Conservation (phyloP, 2,888 invertebrate genomes). For the Itoplectis maculator region DNA sequence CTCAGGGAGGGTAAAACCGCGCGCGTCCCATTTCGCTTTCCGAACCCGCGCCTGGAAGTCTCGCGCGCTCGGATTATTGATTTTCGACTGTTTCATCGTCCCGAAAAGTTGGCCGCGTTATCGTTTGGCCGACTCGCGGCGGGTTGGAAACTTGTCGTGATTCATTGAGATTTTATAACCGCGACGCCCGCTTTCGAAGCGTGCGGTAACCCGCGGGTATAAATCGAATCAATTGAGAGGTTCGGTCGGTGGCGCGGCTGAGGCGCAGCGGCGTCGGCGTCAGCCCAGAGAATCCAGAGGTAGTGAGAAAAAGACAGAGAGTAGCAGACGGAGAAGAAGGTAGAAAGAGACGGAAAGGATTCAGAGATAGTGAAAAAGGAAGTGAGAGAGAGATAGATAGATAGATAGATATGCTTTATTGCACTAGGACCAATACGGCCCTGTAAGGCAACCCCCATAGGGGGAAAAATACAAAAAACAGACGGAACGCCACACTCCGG, state of each 20-base stretch:
- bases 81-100: slow-evolving; percentile 6
- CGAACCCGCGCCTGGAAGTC: neutral
- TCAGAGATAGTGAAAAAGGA: too few species aligned
- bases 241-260: neutral
- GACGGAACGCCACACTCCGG: too few species aligned
- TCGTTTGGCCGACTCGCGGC: neutral
- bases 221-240: slow-evolving; percentile 50
- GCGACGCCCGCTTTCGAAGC: neutral
- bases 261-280: neutral
- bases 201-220: neutral
- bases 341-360: too few species aligned
- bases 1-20: neutral
- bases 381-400: too few species aligned
- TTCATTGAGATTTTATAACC: neutral
- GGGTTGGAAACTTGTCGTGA: neutral
- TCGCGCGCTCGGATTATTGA: neutral
- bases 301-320: too few species aligned
- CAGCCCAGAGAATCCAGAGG: slow-evolving; percentile 19
- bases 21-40: too few species aligned
- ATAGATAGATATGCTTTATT: too few species aligned
- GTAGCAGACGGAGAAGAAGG: too few species aligned
- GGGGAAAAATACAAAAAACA: too few species aligned
- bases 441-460: too few species aligned
- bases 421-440: too few species aligned
- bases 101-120: slow-evolving; percentile 3